These are phyloP conservation scores for Phrixothrix hirtus DNA, from an alignment of 2,888 invertebrate genomes.

Conservation along the genomic window DNA sequence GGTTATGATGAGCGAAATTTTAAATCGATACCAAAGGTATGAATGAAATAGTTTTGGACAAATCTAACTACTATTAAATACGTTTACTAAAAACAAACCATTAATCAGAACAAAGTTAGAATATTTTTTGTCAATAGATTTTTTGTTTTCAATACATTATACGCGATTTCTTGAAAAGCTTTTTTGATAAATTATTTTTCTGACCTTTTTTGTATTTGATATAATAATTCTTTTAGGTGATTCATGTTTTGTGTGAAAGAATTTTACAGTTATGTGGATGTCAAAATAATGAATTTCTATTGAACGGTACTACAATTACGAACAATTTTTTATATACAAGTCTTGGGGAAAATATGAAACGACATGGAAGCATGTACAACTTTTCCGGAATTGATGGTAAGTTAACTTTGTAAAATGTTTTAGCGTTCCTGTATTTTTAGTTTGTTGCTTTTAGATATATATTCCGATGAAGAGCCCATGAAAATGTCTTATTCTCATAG, in stretches of 20 bases:
- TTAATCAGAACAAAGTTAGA: not conserved
- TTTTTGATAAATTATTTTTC: not conserved
- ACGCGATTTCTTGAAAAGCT: not conserved
- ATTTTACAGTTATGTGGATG: constrained; percentile 72
- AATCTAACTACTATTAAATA: not conserved
- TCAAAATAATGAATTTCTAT: constrained; percentile 61
- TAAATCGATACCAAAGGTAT: constrained; percentile 79
- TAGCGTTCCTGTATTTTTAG: too few species aligned
- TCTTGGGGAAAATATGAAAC: constrained; percentile 42
- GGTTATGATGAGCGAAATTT: constrained; percentile 78
- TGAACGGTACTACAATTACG: constrained; percentile 63
- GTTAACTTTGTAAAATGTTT: constrained; percentile 11
- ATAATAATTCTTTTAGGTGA: constrained; percentile 66
- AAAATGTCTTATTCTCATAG: constrained; percentile 41
- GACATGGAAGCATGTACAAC: constrained; percentile 49
- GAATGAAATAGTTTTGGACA: constrained; percentile 6
- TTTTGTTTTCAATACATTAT: too few species aligned
- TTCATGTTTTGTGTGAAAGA: constrained; percentile 78
- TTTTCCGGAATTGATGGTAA: constrained; percentile 48
- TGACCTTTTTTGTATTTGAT: not conserved
- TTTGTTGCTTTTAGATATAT: too few species aligned
- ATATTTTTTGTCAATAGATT: too few species aligned
- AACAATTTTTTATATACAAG: constrained; percentile 59
- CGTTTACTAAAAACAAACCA: not conserved
- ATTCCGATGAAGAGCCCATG: constrained; percentile 37